Base-by-base conservation (phyloP, 37 sponge, comb jelly and placozoan species). In the Spongilla lacustris region DNA sequence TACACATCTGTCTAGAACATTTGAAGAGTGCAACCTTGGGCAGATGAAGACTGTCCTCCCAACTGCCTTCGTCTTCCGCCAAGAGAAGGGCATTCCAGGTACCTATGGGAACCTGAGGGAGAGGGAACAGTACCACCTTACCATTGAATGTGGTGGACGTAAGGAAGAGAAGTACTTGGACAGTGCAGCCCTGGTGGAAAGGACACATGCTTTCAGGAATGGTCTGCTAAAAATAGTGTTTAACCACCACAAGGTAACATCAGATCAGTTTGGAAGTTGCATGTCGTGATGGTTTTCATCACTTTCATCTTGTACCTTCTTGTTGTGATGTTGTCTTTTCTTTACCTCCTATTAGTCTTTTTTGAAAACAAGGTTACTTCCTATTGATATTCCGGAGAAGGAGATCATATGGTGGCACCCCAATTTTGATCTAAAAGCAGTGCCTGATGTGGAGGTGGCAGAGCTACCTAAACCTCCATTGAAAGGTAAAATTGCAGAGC, bases 21-120 rank as follows among this genome's bases (percentile, higher is more conserved):
- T 93, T 81, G 86, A 86, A 27, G 25, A 81, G 41, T 22, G 68
- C 10, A 88, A 94, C 37, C 78, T 96, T 25, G 96, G 79, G 6
- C 95, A 91, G 76, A 88, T 96, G 71, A 87, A 88, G 79, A 75
- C 79, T 4, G 92, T 93, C 27, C 88, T 82, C 66, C 95, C 96
- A 0, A 21, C 46, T 21, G 96, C 96, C 28, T 91, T 84, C 67
- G 25, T 70, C 17, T 88, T 91, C 78, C 58, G 75, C 1, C 94
- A 91, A 32, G 89, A 93, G 76, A 93, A 79, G 74, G 71, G 86
- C 73, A 83, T 96, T 31, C 95, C 95, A 0, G 92, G 90, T 14
- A 34, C 35, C 68, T 91, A 84, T 70, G 87, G 0, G 4, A 17
- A 58, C 58, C 0, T 58, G 1, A 58, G 19, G 21, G 19, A 58